Base-by-base conservation (phyloP, 2,113 vertebrate genomes). In the Camarhynchus parvulus region DNA sequence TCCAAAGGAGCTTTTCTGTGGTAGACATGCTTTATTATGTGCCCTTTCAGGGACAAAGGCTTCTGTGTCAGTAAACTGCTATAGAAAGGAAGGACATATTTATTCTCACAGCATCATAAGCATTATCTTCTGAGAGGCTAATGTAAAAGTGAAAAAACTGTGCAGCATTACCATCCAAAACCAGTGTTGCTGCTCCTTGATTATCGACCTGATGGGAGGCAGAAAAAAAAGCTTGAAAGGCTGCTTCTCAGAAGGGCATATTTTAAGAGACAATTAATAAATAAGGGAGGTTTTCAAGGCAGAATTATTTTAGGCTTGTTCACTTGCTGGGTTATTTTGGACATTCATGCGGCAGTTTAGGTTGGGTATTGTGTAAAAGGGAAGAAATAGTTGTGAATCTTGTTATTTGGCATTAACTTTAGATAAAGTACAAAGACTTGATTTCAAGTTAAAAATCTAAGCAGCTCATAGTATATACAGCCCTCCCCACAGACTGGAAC, bases 1-100 rank as follows among this genome's bases (percentile, higher is more conserved):
- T 98, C 97, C 98, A 97, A 98, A 98, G 96, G 95, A 97, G 97
- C 87, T 96, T 97, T 98, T 95, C 97, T 96, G 91, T 87, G 56
- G 95, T 91, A 96, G 94, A 96, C 83, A 95, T 92, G 95, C 96
- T 97, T 97, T 97, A 98, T 98, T 97, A 97, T 75, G 85, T 97
- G 96, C 97, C 97, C 95, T 98, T 98, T 97, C 82, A 46, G 89
- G 97, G 96, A 96, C 96, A 98, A 98, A 98, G 96, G 95, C 87
- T 89, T 92, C 94, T 90, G 84, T 96, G 94, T 95, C 97, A 96
- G 88, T 95, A 96, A 96, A 96, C 87, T 84, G 86, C 89, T 94
- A 75, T 28, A 68, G 70, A 83, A 76, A 64, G 50, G 63, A 92
- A 95, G 83, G 86, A 93, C 86, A 96, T 75, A 97, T 96, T 97